These are phyloP conservation scores for Piezodorus guildinii DNA, from an alignment of 1,140 invertebrate species.

Conservation along the genomic window DNA sequence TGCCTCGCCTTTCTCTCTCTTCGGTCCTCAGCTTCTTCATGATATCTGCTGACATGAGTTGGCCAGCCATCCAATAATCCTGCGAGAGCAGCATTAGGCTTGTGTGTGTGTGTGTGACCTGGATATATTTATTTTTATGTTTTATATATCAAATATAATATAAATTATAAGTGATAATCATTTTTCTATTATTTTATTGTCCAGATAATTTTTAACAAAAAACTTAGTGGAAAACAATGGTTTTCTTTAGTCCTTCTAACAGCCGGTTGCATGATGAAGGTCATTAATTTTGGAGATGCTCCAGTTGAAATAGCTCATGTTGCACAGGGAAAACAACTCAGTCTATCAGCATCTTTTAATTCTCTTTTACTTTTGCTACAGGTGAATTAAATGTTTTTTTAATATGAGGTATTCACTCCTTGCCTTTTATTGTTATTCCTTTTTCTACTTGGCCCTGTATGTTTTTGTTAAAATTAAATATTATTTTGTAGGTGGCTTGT, in stretches of 20 bases:
- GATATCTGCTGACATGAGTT: too few species aligned
- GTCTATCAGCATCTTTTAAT: slow-evolving; percentile 32
- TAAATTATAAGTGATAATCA: too few species aligned
- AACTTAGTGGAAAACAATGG: slow-evolving; percentile 77
- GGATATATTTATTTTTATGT: too few species aligned
- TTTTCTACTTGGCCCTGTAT: neutral
- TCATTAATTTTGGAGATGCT: slow-evolving; percentile 52
- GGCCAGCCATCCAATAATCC: too few species aligned
- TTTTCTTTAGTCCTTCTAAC: slow-evolving; percentile 75
- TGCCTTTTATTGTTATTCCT: too few species aligned
- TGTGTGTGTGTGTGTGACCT: too few species aligned
- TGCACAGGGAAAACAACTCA: slow-evolving; percentile 13
- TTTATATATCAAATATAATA: too few species aligned
- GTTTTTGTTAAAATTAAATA: slow-evolving; percentile 3
- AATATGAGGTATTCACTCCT: too few species aligned
- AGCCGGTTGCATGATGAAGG: slow-evolving; percentile 83
- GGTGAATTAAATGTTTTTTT: slow-evolving; percentile 29
- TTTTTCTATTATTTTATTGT: slow-evolving; percentile 29
- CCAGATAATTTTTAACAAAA: slow-evolving; percentile 75
- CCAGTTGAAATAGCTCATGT: slow-evolving; percentile 25
- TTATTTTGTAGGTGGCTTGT: slow-evolving; percentile 68
- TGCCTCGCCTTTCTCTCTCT: too few species aligned
- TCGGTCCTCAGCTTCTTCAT: too few species aligned
- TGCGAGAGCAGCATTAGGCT: too few species aligned
- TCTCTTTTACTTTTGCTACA: slow-evolving; percentile 52